Percentiles rank a stretch among this genome's conserved stretches.
Conservation (phyloP, 2,113 vertebrate genomes). For the Isichthys henryi region DNA sequence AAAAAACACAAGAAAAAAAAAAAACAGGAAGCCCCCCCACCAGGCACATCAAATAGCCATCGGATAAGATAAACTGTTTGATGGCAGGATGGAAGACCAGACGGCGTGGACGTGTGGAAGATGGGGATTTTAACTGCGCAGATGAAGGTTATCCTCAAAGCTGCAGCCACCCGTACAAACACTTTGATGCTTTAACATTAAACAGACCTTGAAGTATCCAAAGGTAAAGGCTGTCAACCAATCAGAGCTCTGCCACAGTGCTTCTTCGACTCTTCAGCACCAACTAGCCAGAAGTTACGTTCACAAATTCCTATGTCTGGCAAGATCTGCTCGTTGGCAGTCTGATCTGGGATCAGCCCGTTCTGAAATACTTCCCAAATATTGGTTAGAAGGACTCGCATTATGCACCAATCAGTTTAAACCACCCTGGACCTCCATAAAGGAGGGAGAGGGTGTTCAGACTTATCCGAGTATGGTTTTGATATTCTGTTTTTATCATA, state of each 20-base stretch:
- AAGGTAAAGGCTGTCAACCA: not conserved
- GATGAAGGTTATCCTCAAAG: constrained; percentile 8
- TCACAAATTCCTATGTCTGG: not conserved
- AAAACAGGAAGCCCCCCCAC: not conserved
- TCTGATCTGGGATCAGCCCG: not conserved
- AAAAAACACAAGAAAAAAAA: not conserved
- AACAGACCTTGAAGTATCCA: not conserved
- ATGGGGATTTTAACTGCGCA: not conserved
- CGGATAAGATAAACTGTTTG: not conserved
- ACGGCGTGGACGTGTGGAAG: not conserved
- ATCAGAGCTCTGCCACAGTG: not conserved
- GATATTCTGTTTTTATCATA: not conserved
- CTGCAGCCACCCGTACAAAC: not conserved
- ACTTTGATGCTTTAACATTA: constrained; percentile 8
- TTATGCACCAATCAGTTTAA: not conserved
- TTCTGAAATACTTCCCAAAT: not conserved
- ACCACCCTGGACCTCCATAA: not conserved
- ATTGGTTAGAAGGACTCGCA: not conserved
- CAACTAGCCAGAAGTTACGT: not conserved
- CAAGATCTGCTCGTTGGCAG: not conserved
- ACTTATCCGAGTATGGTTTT: not conserved
- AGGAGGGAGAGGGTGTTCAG: not conserved
- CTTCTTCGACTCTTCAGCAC: not conserved
- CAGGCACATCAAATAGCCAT: not conserved
- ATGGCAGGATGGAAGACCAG: not conserved